Evolutionary conservation across 2,113 vertebrate genomes (phyloP).

Genomic region (Syrmaticus mikado): DNA sequence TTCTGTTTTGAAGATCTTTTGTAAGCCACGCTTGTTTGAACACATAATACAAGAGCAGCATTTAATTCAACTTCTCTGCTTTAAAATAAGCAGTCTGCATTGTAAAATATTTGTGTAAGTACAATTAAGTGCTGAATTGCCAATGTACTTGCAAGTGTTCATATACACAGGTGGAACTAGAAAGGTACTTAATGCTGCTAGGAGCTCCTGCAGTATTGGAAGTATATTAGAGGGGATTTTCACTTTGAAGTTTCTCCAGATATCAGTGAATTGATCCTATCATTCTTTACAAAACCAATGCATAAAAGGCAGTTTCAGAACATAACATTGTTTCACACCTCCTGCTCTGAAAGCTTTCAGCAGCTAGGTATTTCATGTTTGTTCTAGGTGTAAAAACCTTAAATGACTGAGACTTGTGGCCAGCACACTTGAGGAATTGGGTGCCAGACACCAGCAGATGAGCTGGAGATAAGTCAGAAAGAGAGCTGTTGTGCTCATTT

Average conservation of each 20-base stretch:
- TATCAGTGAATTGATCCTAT: not conserved
- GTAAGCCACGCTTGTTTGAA: not conserved
- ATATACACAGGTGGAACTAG: not conserved
- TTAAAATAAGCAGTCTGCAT: not conserved
- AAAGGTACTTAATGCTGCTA: not conserved
- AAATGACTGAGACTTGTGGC: not conserved
- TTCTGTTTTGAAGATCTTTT: not conserved
- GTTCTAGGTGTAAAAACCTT: not conserved
- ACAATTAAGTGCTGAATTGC: not conserved
- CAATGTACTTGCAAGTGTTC: not conserved
- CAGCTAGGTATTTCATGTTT: not conserved
- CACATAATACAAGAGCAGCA: not conserved
- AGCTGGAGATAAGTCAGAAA: not conserved
- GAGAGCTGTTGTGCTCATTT: not conserved
- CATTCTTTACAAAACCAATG: not conserved
- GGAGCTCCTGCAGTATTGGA: not conserved
- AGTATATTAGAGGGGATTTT: not conserved
- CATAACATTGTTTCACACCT: slow-evolving; percentile 6
- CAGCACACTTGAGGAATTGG: not conserved
- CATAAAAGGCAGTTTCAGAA: not conserved
- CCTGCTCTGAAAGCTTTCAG: slow-evolving; percentile 22
- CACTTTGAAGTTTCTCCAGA: not conserved
- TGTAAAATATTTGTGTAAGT: not conserved
- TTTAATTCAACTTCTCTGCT: not conserved
- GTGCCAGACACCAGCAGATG: slow-evolving; percentile 3